These are phyloP conservation scores for Loriculus beryllinus DNA, from an alignment of 2,797 vertebrate species.

Conservation along the genomic window DNA sequence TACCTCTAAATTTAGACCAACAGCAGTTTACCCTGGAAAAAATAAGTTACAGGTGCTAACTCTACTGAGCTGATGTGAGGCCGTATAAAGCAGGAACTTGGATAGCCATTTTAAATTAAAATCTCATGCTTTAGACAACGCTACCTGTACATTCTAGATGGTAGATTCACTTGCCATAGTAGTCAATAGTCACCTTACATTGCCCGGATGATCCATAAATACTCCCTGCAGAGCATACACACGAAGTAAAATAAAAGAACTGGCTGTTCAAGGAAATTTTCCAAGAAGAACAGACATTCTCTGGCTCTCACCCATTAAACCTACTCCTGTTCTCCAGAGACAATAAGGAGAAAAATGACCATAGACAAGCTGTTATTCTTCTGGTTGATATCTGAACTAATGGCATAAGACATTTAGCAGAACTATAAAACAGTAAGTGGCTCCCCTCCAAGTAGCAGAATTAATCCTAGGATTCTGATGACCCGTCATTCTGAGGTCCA, in stretches of 20 bases:
- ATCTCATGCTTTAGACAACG: background rate
- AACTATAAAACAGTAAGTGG: background rate
- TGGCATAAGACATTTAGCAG: constrained; percentile 6
- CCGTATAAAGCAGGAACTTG: background rate
- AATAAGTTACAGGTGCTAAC: background rate
- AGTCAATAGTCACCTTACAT: background rate
- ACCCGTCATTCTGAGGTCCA: background rate
- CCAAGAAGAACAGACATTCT: background rate
- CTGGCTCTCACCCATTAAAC: background rate
- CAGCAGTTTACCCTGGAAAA: background rate
- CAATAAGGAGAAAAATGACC: background rate
- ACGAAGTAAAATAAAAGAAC: background rate
- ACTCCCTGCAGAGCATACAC: background rate
- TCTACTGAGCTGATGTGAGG: background rate
- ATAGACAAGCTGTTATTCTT: background rate
- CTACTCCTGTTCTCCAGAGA: background rate
- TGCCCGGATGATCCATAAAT: background rate
- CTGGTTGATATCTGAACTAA: constrained; percentile 30
- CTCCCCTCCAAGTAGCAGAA: constrained; percentile 7
- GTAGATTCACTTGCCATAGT: background rate
- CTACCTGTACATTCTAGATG: background rate
- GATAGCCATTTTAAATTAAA: background rate
- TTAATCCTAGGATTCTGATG: background rate
- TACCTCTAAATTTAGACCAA: background rate
- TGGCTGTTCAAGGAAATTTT: background rate